A percentile compares a stretch with the other conserved stretches of the same genome.
phyloP scores from a whole-genome alignment of 2,113 vertebrate genomes.

The Microtus richardsoni region DNA sequence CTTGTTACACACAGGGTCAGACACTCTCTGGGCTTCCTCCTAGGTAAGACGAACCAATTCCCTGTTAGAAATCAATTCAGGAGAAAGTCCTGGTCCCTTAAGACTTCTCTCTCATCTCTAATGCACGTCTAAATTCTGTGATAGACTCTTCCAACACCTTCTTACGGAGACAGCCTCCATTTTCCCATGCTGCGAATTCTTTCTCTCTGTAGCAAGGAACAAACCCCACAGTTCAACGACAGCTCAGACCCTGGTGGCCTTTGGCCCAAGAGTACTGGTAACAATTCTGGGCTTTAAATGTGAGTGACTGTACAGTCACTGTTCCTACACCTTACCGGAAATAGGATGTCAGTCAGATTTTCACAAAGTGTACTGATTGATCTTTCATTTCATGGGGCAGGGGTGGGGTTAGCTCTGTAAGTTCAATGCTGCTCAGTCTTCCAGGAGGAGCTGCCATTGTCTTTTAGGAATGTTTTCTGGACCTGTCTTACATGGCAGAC shows the following conservation, averaged over 20 bases:
- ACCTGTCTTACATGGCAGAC: background rate
- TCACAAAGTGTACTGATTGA: background rate
- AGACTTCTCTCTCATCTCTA: background rate
- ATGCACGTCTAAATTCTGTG: background rate
- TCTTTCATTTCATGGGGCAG: background rate
- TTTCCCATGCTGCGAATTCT: background rate
- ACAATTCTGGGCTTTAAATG: background rate
- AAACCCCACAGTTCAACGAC: background rate
- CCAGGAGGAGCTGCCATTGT: background rate
- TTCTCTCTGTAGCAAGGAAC: background rate
- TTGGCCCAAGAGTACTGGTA: background rate
- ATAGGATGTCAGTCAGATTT: background rate
- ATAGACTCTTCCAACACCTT: background rate
- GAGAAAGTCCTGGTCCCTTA: slow-evolving; percentile 1
- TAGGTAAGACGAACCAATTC: background rate
- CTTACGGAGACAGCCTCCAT: background rate
- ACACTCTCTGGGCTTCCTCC: background rate
- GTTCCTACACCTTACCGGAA: background rate
- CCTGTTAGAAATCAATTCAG: background rate
- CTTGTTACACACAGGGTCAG: background rate
- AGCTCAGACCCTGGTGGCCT: background rate
- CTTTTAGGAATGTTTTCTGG: background rate
- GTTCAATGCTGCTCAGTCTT: background rate
- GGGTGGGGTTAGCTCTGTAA: background rate
- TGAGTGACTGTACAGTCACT: background rate